Evolutionary conservation across 2,113 vertebrate genomes (phyloP), one percentile per base, ranked within the genome.

Genomic region (Acanthochromis polyacanthus): DNA sequence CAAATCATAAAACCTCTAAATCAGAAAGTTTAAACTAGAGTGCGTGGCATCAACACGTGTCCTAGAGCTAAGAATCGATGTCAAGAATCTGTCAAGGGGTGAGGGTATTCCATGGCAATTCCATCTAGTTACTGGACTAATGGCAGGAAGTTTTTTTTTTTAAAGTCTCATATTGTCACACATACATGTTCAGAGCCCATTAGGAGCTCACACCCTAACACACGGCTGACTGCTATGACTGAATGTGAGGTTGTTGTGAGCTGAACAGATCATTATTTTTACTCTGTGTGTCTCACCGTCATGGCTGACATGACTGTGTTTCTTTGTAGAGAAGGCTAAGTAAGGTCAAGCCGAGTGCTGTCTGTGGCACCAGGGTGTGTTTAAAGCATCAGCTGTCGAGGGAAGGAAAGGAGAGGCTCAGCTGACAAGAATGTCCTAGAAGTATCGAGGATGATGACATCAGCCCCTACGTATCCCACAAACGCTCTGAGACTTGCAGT

Each of bases 331-430:
- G n/a, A 50, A 72, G 61, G 71, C 63, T 83, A 53, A 55, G 70
- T 66, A 69, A 78, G 60, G 80, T 55, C 57, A 65, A 17, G 52
- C 71, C 22, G 50, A 32, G 20, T 14, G 64, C 36, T 65, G 63
- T 66, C 60, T 73, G 56, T 19, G n/a, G 62, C 50, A 51, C 62
- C 25, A 15, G 46, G 69, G 52, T 56, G 77, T 84, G 61, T 82
- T 70, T 16, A 73, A 46, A 72, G 62, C 46, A 56, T 75, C 62
- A 78, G 68, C 81, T 82, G 76, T 78, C 3, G 5, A 36, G 12
- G 17, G 20, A 36, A 32, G 63, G 16, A 5, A 16, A 64, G 20
- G 28, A 28, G 36, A 53, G 23, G 50, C 74, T 69, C 57, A 56
- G 56, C 40, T 62, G 61, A 65, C 51, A 38, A 36, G 40, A 60